These are phyloP conservation scores for Acrocyrtus sp. DNA, from an alignment of 2,888 invertebrate genomes.

Conservation along the genomic window DNA sequence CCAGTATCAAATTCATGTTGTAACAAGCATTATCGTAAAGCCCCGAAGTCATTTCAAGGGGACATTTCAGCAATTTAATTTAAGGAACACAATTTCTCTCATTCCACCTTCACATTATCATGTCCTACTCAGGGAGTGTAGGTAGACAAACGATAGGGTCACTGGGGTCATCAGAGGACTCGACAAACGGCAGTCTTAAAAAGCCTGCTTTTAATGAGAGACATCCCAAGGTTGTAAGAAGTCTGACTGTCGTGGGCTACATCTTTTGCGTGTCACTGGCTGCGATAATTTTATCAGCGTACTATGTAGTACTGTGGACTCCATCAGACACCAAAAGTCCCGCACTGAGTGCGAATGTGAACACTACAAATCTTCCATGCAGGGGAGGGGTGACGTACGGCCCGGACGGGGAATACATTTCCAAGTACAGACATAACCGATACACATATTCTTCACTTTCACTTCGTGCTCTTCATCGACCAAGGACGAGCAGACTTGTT, in stretches of 20 bases:
- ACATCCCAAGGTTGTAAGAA: slow-evolving; percentile 67
- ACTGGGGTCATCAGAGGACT: slow-evolving; percentile 40
- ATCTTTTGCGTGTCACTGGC: slow-evolving; percentile 69
- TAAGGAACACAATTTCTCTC: not conserved
- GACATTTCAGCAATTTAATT: too few relatives aligned
- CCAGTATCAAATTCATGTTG: too few relatives aligned
- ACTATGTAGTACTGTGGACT: slow-evolving; percentile 69
- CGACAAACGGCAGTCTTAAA: slow-evolving; percentile 38
- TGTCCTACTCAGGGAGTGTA: slow-evolving; percentile 49
- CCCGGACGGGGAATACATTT: too few relatives aligned
- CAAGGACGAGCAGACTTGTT: too few relatives aligned
- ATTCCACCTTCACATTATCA: not conserved
- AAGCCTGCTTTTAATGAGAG: slow-evolving; percentile 53
- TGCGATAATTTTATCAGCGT: slow-evolving; percentile 68
- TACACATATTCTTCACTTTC: not conserved
- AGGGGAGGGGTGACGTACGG: too few relatives aligned
- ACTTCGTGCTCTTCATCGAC: not conserved
- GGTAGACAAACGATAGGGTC: slow-evolving; percentile 45
- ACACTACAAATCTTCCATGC: not conserved
- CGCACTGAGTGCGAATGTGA: slow-evolving; percentile 1
- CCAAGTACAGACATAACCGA: not conserved
- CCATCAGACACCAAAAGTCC: slow-evolving; percentile 63
- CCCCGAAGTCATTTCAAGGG: too few relatives aligned
- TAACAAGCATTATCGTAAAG: too few relatives aligned
- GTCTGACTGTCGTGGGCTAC: slow-evolving; percentile 69